A percentile compares a stretch with the other conserved stretches of the same genome.
phyloP scores from a whole-genome alignment of 2,797 vertebrate genomes.

The Thaleichthys pacificus region DNA sequence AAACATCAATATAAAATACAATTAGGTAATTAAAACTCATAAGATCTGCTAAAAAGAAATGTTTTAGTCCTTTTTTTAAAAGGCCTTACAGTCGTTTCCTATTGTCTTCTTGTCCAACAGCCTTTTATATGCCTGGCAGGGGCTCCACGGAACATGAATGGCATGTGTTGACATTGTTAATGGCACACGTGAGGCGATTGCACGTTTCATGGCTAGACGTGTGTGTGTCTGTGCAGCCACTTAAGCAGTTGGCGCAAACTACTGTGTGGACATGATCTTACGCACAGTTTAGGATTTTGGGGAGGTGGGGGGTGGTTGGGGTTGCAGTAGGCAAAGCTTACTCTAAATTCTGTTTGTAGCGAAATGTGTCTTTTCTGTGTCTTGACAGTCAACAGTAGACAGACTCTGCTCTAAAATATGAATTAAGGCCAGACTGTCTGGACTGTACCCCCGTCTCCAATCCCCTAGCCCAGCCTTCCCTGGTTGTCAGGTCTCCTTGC shows the following conservation, averaged over 20 bases:
- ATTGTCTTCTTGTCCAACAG: conserved; percentile 15
- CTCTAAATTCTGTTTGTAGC: conserved; percentile 6
- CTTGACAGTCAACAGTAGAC: conserved; percentile 32
- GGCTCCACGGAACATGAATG: conserved; percentile 46
- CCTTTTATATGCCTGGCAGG: conserved; percentile 32
- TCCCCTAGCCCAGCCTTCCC: conserved; percentile 11
- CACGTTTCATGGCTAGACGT: conserved; percentile 46
- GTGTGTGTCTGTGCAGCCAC: conserved; percentile 20
- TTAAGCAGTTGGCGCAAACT: not conserved
- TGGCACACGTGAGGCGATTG: conserved; percentile 55
- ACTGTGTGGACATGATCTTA: no score
- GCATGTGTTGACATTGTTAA: conserved; percentile 60
- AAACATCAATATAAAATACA: no score
- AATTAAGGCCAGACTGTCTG: conserved; percentile 32
- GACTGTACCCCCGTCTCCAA: not conserved
- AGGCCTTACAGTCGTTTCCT: conserved; percentile 28
- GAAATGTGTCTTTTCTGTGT: not conserved
- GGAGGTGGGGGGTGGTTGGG: no score
- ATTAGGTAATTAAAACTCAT: no score
- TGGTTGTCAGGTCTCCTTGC: not conserved
- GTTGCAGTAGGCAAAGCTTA: conserved; percentile 10
- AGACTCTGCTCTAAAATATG: conserved; percentile 40
- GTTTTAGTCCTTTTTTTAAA: not conserved
- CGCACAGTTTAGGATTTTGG: no score
- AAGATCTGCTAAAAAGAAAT: no score